Conservation (phyloP, 2,888 invertebrate species). For the Eupithecia insigniata region DNA sequence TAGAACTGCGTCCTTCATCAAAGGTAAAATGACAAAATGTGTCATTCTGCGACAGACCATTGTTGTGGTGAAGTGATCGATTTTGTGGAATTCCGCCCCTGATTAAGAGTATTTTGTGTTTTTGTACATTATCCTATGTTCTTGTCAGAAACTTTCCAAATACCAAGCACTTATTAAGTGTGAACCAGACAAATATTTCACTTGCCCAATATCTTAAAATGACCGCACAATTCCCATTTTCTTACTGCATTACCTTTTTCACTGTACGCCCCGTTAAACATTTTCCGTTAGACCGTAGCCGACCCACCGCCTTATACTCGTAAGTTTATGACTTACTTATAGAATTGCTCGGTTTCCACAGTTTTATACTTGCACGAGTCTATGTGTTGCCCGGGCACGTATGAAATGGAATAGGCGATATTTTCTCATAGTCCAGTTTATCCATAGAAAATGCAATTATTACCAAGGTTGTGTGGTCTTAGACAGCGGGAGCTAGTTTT, state of each 20-base stretch:
- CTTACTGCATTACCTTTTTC: neutral
- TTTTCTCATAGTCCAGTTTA: neutral
- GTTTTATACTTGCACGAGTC: neutral
- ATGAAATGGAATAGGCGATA: neutral
- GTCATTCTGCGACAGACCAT: too few relatives aligned
- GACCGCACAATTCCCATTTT: neutral
- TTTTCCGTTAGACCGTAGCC: slow-evolving; percentile 1
- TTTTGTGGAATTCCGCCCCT: too few relatives aligned
- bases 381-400: neutral
- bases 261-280: neutral
- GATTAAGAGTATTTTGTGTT: too few relatives aligned
- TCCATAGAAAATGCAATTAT: neutral
- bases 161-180: neutral
- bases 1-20: too few relatives aligned
- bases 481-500: neutral
- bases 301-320: neutral
- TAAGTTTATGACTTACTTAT: slow-evolving; percentile 28
- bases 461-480: neutral
- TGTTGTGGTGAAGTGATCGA: too few relatives aligned
- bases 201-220: neutral
- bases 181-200: neutral
- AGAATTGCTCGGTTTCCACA: slow-evolving; percentile 6
- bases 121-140: too few relatives aligned
- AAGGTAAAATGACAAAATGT: too few relatives aligned
- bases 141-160: too few relatives aligned